A percentile compares a stretch with the other conserved stretches of the same genome.
phyloP scores from a whole-genome alignment of 2,888 invertebrate species.

The Polyploca ridens region DNA sequence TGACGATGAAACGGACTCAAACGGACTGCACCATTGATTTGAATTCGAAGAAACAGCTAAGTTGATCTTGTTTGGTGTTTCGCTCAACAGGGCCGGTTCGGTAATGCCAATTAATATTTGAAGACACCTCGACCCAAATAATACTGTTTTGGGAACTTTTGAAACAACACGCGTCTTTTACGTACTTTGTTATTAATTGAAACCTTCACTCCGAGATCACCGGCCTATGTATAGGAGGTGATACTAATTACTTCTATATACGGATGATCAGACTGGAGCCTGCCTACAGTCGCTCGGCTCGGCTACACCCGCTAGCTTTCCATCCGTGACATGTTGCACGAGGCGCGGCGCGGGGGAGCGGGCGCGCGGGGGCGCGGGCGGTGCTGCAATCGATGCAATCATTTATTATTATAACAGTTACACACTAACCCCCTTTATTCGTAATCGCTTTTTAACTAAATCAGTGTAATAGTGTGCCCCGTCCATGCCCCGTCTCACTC shows the following conservation, averaged over 20 bases:
- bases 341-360: too few relatives aligned
- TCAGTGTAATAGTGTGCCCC: too few relatives aligned
- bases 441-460: too few relatives aligned
- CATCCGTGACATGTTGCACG: too few relatives aligned
- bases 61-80: background rate
- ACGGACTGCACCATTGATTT: background rate
- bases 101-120: background rate
- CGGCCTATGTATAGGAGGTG: background rate
- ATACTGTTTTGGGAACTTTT: background rate
- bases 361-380: too few relatives aligned
- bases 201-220: background rate
- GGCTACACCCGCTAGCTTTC: too few relatives aligned
- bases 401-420: too few relatives aligned
- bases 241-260: slow-evolving; percentile 1
- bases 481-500: too few relatives aligned
- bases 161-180: background rate
- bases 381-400: too few relatives aligned
- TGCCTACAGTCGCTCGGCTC: too few relatives aligned
- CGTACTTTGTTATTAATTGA: background rate
- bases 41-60: background rate
- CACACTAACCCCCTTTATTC: too few relatives aligned
- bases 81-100: background rate
- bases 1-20: too few relatives aligned
- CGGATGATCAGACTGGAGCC: background rate
- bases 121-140: background rate